Base-by-base conservation (phyloP, 1,140 invertebrate genomes). In the Cephus cinctus region DNA sequence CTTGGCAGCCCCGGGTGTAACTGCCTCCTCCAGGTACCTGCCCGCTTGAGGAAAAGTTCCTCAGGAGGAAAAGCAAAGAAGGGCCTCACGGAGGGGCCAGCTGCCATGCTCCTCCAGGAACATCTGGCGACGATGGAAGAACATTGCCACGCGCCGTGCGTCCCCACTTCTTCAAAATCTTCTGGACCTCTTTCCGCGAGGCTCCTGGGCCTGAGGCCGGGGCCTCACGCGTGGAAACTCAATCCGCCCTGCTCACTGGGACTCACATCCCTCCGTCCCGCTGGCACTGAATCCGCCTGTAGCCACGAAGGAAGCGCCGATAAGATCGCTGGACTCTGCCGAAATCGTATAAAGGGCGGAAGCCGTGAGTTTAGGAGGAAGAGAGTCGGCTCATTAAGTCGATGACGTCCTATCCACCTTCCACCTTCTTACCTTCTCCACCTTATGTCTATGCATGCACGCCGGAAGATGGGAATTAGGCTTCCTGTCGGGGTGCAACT, bases 251-350 rank as follows among this genome's bases (percentile, higher is more conserved):
- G 52, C 52, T 50, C 44, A 45, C 39, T 56, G 45, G 23, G 43
- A 48, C 30, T 50, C 40, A 40, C 43, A 46, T 38, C 31, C 31
- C 14, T 25, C 47, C 19, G 22, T 35, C 44, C 31, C 23, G 1
- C 27, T 23, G 31, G 30, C 21, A 32, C 41, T 45, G 27, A 4
- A 11, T 25, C 12, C 22, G 4, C 11, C 19, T 19, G 5, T 47
- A 39, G 42, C 32, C 6, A 25, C 43, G 52, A n/a, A 60, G 57
- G 65, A 65, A 56, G 51, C 47, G 52, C 43, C 32, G 64, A 66
- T 67, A 66, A 67, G 63, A 67, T 67, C 57, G 47, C 57, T 39
- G 35, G 30, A 42, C 44, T 44, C 65, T 65, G 61, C 43, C 58
- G 62, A 60, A 27, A 6, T 27, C 25, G 25, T 27, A 27, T 67